phyloP scores from a whole-genome alignment of 2,113 vertebrate genomes.

The Podarcis cretensis region DNA sequence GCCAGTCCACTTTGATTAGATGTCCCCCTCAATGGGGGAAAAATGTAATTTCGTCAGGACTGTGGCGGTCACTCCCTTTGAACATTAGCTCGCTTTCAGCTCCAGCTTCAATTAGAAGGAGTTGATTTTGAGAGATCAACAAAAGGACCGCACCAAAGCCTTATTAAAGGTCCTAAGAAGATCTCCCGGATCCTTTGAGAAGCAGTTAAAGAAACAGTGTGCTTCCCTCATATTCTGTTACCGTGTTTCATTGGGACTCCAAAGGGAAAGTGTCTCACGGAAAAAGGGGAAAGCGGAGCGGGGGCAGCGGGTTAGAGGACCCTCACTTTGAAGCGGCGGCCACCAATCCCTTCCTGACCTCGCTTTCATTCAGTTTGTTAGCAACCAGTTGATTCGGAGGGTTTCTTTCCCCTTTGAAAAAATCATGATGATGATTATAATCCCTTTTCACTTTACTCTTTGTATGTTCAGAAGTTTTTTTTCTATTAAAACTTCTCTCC shows the following conservation, averaged over 20 bases:
- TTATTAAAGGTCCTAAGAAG: conserved; percentile 77
- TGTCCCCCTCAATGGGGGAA: conserved; percentile 64
- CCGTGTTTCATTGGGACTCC: conserved; percentile 78
- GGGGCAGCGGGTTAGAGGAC: not conserved
- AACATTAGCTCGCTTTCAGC: conserved; percentile 92
- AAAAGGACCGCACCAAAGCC: conserved; percentile 79
- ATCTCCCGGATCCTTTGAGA: conserved; percentile 78
- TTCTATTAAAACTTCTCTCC: conserved; percentile 77
- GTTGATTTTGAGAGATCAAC: conserved; percentile 84
- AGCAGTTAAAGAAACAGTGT: conserved; percentile 79
- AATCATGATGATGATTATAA: conserved; percentile 32
- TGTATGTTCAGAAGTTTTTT: conserved; percentile 65
- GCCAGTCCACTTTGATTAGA: conserved; percentile 72
- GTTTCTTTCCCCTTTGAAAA: conserved; percentile 39
- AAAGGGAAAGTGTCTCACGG: conserved; percentile 68
- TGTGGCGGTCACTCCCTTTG: conserved; percentile 81
- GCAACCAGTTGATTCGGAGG: conserved; percentile 49
- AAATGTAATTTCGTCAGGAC: conserved; percentile 78
- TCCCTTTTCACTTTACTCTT: conserved; percentile 55
- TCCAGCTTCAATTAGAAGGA: conserved; percentile 83
- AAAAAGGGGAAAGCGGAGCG: conserved; percentile 25
- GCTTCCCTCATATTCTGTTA: conserved; percentile 78
- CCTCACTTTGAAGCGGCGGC: conserved; percentile 75
- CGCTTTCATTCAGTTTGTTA: conserved; percentile 27
- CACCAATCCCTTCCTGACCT: conserved; percentile 31